Conservation (phyloP, 2,797 vertebrate species). For the Champsocephalus gunnari region DNA sequence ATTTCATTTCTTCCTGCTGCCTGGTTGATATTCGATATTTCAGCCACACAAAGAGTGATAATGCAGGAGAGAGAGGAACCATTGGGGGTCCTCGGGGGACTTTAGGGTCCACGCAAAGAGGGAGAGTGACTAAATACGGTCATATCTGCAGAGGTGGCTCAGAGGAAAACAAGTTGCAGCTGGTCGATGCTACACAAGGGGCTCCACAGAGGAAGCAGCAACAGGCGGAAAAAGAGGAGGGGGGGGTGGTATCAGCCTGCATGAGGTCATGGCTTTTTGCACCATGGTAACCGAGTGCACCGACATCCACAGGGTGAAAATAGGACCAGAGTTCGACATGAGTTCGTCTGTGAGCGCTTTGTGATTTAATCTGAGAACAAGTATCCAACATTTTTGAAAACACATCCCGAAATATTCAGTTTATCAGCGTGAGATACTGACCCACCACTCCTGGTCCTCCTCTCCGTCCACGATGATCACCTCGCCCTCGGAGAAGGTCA, state of each 20-base stretch:
- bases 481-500: constrained; percentile 97
- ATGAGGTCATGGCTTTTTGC: constrained; percentile 75
- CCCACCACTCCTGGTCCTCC: constrained; percentile 99
- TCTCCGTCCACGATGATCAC: constrained; percentile 97
- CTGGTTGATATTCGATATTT: constrained; percentile 25
- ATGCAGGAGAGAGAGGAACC: constrained; percentile 22
- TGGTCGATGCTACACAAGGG: constrained; percentile 70
- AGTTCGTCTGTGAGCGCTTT: constrained; percentile 17
- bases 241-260: constrained; percentile 41
- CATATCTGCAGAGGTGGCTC: constrained; percentile 66
- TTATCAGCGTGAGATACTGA: constrained; percentile 83
- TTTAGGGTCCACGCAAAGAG: constrained; percentile 27
- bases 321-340: constrained; percentile 8
- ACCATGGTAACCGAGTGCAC: constrained; percentile 58
- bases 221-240: constrained; percentile 53
- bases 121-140: constrained; percentile 73
- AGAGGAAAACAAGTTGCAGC: constrained; percentile 77
- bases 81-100: constrained; percentile 34
- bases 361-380: constrained; percentile 15
- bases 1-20: not conserved
- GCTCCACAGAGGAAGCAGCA: constrained; percentile 72
- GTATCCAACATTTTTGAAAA: not conserved
- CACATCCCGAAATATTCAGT: not conserved
- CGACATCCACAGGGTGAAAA: constrained; percentile 37
- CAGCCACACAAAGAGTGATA: constrained; percentile 38